Evolutionary conservation across 2,113 vertebrate genomes (phyloP), one percentile per base, ranked within the genome.

Genomic region (Hiodon tergisus): DNA sequence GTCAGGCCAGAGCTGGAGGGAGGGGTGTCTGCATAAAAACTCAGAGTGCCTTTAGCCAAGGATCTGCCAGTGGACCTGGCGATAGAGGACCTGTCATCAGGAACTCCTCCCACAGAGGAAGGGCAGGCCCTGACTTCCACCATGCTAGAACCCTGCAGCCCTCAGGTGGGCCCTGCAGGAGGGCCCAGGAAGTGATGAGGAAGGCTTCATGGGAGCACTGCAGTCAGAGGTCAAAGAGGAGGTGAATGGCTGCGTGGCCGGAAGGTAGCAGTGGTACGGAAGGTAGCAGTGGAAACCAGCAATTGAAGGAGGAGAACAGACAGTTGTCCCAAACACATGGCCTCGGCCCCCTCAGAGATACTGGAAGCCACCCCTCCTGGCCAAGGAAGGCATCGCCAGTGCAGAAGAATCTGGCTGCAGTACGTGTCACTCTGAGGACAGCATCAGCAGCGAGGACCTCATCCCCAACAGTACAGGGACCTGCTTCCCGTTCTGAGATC

Each of bases 371-470:
- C 55, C 78, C 72, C 14, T 65, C 83, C 60, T 0, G 67, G 76
- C 31, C 61, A 83, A 84, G 1, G 85, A 87, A 53, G 58, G 62
- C 0, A 54, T 74, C 0, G 48, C 62, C 0, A 65, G 73, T 14
- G 76, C 55, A 0, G 93, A 92, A 85, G 93, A 94, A 82, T 93
- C 93, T 0, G 90, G 89, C 5, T 92, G 86, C 81, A 90, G 89
- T 79, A 86, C 88, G 0, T 90, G 85, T n/a, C 75, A 81, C 14
- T 93, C 89, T 0, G 90, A 93, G 78, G 88, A 87, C 5, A 89
- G 88, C 54, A 59, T 78, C 0, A 86, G 87, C 7, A 85, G 62
- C 0, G 90, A 90, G 76, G 88, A 92, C 47, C 81, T 84, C 0
- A 62, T 92, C 77, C 88, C n/a, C n/a, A n/a, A 83, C 78, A 85